Percentiles rank a stretch among this genome's conserved stretches.
phyloP scores from a whole-genome alignment of 2,113 vertebrate species.

The Oxyura jamaicensis region DNA sequence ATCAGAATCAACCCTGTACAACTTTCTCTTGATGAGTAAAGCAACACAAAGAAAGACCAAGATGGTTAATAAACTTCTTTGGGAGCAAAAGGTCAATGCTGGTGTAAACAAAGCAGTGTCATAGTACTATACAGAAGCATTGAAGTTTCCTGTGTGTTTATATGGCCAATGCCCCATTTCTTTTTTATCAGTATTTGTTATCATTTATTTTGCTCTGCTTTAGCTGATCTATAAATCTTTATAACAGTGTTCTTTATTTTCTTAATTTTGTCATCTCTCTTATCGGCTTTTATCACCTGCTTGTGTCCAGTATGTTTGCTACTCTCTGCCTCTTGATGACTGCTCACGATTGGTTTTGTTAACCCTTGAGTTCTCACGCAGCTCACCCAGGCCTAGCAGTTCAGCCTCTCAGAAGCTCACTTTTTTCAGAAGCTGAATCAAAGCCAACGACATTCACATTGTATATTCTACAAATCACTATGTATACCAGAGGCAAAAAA shows the following conservation, averaged over 20 bases:
- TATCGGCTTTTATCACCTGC: constrained; percentile 74
- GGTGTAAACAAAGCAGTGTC: constrained; percentile 76
- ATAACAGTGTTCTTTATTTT: constrained; percentile 72
- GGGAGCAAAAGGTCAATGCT: constrained; percentile 69
- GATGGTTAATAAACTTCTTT: constrained; percentile 77
- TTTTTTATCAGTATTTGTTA: constrained; percentile 75
- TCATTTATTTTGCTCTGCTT: constrained; percentile 66
- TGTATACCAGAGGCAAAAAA: not conserved
- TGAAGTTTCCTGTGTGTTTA: constrained; percentile 74
- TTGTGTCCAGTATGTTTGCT: constrained; percentile 60
- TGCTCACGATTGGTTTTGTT: not conserved
- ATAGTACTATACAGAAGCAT: constrained; percentile 76
- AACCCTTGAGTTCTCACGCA: not conserved
- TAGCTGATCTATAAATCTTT: constrained; percentile 75
- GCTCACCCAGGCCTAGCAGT: not conserved
- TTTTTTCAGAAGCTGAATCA: not conserved
- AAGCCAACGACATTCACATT: not conserved
- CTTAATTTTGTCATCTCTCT: constrained; percentile 69
- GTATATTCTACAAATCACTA: not conserved
- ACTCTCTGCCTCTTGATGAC: constrained; percentile 11
- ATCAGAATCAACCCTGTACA: constrained; percentile 67
- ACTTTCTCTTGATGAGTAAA: constrained; percentile 69
- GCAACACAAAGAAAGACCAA: constrained; percentile 67
- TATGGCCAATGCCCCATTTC: constrained; percentile 60
- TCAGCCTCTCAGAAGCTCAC: not conserved